Percentiles rank a stretch among this genome's conserved stretches.
phyloP scores from a whole-genome alignment of 2,113 vertebrate genomes.

The Hippocampus abdominalis region DNA sequence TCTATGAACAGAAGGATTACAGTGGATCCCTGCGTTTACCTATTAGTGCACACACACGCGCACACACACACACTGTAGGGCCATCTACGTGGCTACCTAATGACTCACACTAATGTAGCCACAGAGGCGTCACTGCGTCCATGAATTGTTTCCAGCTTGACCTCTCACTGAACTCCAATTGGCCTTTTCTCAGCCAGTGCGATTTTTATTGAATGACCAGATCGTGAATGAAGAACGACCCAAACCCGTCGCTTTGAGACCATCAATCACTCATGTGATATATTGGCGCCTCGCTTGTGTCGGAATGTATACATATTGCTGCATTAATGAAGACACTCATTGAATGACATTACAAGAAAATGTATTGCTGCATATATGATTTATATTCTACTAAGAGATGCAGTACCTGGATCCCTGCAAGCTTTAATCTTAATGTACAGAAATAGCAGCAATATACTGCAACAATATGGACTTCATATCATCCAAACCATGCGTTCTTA shows the following conservation, averaged over 20 bases:
- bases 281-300: conserved; percentile 13
- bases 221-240: conserved; percentile 24
- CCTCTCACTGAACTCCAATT: conserved; percentile 53
- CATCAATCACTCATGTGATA: conserved; percentile 36
- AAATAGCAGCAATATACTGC: background rate
- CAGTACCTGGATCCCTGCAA: background rate
- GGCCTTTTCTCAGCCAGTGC: conserved; percentile 46
- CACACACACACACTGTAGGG: background rate
- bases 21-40: no score
- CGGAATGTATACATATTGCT: background rate
- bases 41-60: no score
- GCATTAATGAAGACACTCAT: background rate
- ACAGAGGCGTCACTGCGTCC: conserved; percentile 35
- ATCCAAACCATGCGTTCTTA: background rate
- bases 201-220: background rate
- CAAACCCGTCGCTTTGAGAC: background rate
- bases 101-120: conserved; percentile 37
- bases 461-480: background rate
- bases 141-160: conserved; percentile 58
- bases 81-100: conserved; percentile 46
- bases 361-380: background rate
- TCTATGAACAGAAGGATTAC: no score
- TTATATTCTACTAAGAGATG: background rate
- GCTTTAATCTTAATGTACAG: background rate
- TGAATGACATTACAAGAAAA: background rate